Conservation (phyloP, 2,113 vertebrate species). For the Zosterops borbonicus region DNA sequence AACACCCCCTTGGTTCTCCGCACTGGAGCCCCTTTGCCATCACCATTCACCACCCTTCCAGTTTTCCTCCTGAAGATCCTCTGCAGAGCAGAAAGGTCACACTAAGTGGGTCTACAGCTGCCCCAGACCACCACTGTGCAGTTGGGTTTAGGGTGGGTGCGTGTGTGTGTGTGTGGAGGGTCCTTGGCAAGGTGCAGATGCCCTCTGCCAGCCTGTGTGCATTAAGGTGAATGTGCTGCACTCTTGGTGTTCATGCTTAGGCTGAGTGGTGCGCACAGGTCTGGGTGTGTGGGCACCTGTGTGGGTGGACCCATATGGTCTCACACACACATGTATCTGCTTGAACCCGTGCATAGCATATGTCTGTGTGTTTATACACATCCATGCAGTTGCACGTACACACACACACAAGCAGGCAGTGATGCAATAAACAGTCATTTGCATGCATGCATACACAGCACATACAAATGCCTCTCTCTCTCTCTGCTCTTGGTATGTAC, state of each 20-base stretch:
- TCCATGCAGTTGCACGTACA: too few relatives aligned
- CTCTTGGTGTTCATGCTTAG: rapidly evolving
- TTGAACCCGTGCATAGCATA: not conserved
- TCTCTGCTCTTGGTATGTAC: not conserved
- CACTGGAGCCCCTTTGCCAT: not conserved
- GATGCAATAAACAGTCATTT: not conserved
- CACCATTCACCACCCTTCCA: not conserved
- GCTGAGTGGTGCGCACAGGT: not conserved
- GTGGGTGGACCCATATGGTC: not conserved
- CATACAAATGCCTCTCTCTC: not conserved
- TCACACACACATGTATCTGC: not conserved
- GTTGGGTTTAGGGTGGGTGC: not conserved
- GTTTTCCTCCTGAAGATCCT: not conserved
- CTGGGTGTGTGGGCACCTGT: not conserved
- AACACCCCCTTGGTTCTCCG: not conserved
- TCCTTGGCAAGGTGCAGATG: not conserved
- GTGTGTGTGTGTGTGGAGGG: not conserved
- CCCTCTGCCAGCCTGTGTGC: not conserved
- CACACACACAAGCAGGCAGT: not conserved
- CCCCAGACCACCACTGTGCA: not conserved
- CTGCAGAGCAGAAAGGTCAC: not conserved
- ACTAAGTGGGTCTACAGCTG: not conserved
- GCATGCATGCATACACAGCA: not conserved
- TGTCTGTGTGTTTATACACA: not conserved
- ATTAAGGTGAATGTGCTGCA: rapidly evolving